Evolutionary conservation across 2,797 vertebrate species (phyloP).

Genomic region (Parauchenoglanis ngamensis): DNA sequence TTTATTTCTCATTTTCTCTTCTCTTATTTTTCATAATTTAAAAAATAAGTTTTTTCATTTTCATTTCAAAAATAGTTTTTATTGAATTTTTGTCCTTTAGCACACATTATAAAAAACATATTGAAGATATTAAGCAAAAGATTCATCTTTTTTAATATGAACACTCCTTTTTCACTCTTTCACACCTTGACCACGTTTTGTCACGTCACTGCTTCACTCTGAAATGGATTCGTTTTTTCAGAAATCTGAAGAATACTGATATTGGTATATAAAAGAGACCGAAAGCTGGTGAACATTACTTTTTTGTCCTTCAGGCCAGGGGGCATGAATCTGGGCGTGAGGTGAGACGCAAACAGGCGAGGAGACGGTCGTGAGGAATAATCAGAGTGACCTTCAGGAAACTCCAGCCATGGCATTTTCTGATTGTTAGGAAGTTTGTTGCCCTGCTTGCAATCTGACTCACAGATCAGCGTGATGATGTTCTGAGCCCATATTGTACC

Average conservation of each 20-base stretch:
- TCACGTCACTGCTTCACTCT: too few relatives aligned
- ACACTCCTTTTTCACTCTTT: too few relatives aligned
- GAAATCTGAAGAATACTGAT: not conserved
- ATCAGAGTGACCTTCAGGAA: conserved; percentile 1
- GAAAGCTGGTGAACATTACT: conserved; percentile 35
- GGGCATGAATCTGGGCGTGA: conserved; percentile 63
- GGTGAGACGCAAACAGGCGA: conserved; percentile 65
- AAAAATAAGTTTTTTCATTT: too few relatives aligned
- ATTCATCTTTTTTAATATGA: too few relatives aligned
- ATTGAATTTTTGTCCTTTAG: not conserved
- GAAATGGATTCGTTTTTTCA: too few relatives aligned
- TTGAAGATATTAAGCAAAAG: too few relatives aligned
- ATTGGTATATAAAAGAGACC: not conserved
- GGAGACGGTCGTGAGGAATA: conserved; percentile 61
- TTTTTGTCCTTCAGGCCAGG: conserved; percentile 64
- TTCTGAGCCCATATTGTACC: conserved; percentile 73
- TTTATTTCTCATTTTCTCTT: too few relatives aligned
- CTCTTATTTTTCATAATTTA: too few relatives aligned
- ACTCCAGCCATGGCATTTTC: conserved; percentile 72
- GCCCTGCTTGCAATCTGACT: conserved; percentile 20
- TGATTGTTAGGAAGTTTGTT: conserved; percentile 54
- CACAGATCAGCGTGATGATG: conserved; percentile 64
- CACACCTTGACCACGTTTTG: too few relatives aligned
- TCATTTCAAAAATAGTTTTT: too few relatives aligned
- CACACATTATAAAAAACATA: too few relatives aligned